Percentiles rank a stretch among this genome's conserved stretches.
Conservation (phyloP, 2,797 vertebrate species). For the Antrozous pallidus region DNA sequence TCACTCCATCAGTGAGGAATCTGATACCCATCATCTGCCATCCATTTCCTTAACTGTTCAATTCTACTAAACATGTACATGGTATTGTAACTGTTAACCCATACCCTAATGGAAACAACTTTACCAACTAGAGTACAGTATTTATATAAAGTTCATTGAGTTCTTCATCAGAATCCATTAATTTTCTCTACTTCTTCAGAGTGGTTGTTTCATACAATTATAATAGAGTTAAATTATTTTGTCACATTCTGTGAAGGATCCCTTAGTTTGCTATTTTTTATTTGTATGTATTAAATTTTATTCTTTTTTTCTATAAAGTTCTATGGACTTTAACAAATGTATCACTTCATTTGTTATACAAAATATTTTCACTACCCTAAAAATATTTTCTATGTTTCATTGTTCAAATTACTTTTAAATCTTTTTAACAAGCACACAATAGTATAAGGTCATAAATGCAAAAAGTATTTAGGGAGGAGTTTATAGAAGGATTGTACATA, state of each 20-base stretch:
- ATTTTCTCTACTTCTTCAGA: background rate
- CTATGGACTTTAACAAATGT: background rate
- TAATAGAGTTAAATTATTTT: background rate
- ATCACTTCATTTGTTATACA: background rate
- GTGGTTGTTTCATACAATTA: background rate
- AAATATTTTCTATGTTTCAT: background rate
- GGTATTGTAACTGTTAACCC: background rate
- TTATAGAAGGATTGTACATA: background rate
- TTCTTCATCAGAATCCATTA: background rate
- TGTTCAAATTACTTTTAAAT: background rate
- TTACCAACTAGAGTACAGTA: background rate
- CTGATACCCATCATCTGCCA: rapidly evolving
- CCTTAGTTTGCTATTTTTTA: background rate
- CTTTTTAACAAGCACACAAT: background rate
- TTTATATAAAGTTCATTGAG: background rate
- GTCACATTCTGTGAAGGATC: background rate
- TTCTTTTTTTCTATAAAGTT: background rate
- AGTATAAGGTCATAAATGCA: background rate
- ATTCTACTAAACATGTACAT: background rate
- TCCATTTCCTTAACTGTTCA: background rate
- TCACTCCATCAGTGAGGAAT: background rate
- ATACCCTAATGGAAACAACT: background rate
- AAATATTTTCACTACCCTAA: background rate
- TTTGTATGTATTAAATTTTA: background rate
- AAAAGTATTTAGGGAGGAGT: background rate